Conservation (phyloP, 2,888 invertebrate genomes). For the Gryllus longicercus region DNA sequence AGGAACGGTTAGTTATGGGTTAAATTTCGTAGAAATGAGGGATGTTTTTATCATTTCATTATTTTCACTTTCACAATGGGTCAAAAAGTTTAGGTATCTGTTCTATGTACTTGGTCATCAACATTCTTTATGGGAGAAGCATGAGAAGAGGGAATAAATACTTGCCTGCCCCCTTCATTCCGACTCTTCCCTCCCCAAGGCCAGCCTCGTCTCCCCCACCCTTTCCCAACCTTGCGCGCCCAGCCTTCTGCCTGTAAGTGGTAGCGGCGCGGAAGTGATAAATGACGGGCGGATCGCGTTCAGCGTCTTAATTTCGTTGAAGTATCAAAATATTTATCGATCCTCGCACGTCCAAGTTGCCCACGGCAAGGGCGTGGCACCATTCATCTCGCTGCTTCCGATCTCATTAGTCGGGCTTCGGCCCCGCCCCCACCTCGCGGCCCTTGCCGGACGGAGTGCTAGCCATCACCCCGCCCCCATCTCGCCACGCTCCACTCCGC, state of each 20-base stretch:
- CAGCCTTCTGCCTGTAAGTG: not conserved
- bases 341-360: not conserved
- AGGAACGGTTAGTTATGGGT: no score
- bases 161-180: no score
- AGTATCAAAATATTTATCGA: slow-evolving; percentile 17
- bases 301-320: slow-evolving; percentile 9
- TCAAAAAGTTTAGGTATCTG: no score
- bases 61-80: no score
- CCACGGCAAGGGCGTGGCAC: not conserved
- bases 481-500: no score
- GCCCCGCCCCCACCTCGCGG: not conserved
- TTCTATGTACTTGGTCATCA: no score
- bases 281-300: not conserved
- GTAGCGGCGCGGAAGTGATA: not conserved
- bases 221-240: not conserved
- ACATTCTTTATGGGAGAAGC: no score
- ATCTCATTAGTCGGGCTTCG: not conserved
- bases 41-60: no score
- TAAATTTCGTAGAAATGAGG: no score
- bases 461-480: not conserved
- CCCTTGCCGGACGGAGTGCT: not conserved
- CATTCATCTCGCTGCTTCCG: not conserved
- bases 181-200: no score
- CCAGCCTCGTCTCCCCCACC: not conserved
- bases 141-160: no score